Percentiles rank a stretch among this genome's conserved stretches.
Conservation (phyloP, 2,113 vertebrate species). For the Mystacornis crossleyi region DNA sequence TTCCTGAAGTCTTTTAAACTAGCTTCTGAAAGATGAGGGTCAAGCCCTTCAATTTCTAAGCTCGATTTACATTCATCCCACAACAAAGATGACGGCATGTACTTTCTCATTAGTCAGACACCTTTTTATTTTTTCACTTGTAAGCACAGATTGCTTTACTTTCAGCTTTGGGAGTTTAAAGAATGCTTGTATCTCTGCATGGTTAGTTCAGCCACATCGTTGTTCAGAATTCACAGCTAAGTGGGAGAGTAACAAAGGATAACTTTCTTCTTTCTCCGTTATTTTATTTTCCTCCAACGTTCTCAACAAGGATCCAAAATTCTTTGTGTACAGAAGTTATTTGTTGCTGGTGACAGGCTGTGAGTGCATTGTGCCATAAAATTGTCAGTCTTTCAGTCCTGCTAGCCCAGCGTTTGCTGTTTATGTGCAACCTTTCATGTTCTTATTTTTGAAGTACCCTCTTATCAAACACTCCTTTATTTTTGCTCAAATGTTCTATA, state of each 20-base stretch:
- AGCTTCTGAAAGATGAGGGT: not conserved
- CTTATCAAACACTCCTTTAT: not conserved
- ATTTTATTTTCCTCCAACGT: not conserved
- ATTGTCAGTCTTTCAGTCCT: not conserved
- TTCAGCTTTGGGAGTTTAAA: not conserved
- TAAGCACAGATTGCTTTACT: not conserved
- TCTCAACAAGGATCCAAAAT: not conserved
- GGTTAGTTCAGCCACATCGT: not conserved
- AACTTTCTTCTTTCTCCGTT: not conserved
- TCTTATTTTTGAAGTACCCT: not conserved
- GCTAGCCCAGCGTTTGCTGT: not conserved
- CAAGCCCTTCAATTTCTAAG: not conserved
- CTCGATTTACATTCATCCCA: not conserved
- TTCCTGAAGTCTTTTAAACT: not conserved
- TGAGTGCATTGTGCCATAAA: not conserved
- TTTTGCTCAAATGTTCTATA: not conserved
- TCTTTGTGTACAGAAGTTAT: not conserved
- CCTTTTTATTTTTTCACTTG: not conserved
- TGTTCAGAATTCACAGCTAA: not conserved
- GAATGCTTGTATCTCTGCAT: accelerated
- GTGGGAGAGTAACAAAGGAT: not conserved
- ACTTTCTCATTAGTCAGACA: not conserved
- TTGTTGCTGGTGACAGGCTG: not conserved
- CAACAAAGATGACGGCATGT: not conserved
- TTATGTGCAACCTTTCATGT: not conserved